Percentiles rank a stretch among this genome's conserved stretches.
Conservation (phyloP, 1,140 invertebrate species). For the Zaprionus camerounensis region DNA sequence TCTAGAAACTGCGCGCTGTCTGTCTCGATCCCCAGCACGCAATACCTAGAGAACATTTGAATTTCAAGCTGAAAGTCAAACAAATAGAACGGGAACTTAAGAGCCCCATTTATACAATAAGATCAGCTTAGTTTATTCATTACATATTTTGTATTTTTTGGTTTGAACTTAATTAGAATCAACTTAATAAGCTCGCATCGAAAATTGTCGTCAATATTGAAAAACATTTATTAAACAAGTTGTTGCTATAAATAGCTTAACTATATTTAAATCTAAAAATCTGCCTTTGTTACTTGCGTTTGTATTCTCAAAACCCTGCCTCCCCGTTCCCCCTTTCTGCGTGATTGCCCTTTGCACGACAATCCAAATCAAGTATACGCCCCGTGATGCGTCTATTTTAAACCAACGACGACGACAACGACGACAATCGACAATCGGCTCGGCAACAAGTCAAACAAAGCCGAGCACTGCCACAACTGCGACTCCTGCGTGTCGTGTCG, state of each 20-base stretch:
- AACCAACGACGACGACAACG: slow-evolving; percentile 14
- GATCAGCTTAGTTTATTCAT: background rate
- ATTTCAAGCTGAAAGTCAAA: background rate
- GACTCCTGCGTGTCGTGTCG: slow-evolving; percentile 6
- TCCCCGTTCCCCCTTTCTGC: background rate
- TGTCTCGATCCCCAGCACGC: too few species aligned
- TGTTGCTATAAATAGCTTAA: slow-evolving; percentile 12
- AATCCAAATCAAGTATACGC: slow-evolving; percentile 60
- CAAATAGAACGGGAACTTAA: too few species aligned
- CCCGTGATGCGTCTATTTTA: slow-evolving; percentile 55
- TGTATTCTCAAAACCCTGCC: background rate
- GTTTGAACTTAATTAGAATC: too few species aligned
- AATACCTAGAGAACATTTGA: too few species aligned
- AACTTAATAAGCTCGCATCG: background rate
- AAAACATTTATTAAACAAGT: background rate
- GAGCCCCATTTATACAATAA: too few species aligned
- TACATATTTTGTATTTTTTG: too few species aligned
- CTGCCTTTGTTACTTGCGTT: background rate
- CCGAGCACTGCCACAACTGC: background rate
- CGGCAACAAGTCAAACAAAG: slow-evolving; percentile 62
- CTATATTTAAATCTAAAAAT: slow-evolving; percentile 8
- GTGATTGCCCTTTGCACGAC: background rate
- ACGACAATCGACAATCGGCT: background rate
- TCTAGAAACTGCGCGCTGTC: background rate
- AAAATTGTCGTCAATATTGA: background rate